Base-by-base conservation (phyloP, 2,797 vertebrate genomes). In the Ispidina picta region DNA sequence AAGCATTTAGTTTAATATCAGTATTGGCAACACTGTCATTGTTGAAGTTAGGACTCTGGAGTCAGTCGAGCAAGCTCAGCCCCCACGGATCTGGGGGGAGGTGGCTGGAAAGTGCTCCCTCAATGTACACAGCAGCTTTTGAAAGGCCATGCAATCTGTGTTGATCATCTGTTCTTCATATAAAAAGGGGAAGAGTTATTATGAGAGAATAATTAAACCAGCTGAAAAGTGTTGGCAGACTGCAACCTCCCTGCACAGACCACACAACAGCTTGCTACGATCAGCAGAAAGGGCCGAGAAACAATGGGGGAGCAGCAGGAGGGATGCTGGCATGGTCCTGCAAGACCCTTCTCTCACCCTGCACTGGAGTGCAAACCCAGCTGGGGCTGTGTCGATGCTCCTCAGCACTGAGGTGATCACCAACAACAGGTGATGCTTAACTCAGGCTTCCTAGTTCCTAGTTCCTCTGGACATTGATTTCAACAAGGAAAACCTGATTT, bases 121-220 rank as follows among this genome's bases (percentile, higher is more conserved):
- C 3, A 7, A 43, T 25, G 26, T 88, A 20, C 88, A 87, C 62
- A 55, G 18, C 70, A 85, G 83, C 51, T 64, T 69, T 84, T 22
- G 82, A 92, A 87, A 85, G 0, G 7, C 89, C 49, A 4, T 33
- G 78, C 65, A 69, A 37, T 63, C 86, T 51, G 0, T 65, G 84
- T 56, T 63, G 81, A 80, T 97, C 96, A 96, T 96, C 94, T 97
- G 96, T 91, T 97, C 95, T 73, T 97, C 92, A 96, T 95, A 96
- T 86, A 95, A 90, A 29, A 88, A 58, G 64, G 86, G 88, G 93
- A 96, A 96, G 96, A 88, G 69, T 96, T 97, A 93, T 97, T 96
- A 96, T 19, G 83, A 94, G 93, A 92, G 92, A 96, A 94, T 94
- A 96, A 97, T 96, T 95, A 97, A 96, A 83, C 54, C 94, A 90